Conservation (phyloP, 2,888 invertebrate species). For the Desoria tigrina region DNA sequence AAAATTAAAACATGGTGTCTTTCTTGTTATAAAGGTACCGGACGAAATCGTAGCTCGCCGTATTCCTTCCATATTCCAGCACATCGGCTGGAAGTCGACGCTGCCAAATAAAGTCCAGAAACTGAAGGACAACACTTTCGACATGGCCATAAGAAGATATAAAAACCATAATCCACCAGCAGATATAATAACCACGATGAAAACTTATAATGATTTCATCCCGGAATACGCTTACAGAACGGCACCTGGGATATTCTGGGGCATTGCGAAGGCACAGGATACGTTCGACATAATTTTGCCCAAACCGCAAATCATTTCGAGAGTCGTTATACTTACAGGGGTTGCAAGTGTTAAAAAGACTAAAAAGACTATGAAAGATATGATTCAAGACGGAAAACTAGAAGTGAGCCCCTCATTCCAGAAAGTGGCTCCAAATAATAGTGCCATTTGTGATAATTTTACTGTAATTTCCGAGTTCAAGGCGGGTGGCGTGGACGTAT, state of each 20-base stretch:
- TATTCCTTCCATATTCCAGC: slow-evolving; percentile 55
- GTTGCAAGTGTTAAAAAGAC: slow-evolving; percentile 43
- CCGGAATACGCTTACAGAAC: slow-evolving; percentile 56
- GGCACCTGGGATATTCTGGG: slow-evolving; percentile 57
- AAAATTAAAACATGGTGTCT: no score
- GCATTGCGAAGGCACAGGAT: slow-evolving; percentile 55
- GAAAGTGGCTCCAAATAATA: slow-evolving; percentile 34
- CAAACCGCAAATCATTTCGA: slow-evolving; percentile 53
- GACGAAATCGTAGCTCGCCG: slow-evolving; percentile 50
- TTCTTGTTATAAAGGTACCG: slow-evolving; percentile 48
- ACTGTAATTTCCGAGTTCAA: slow-evolving; percentile 52
- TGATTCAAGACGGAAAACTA: slow-evolving; percentile 30
- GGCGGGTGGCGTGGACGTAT: slow-evolving; percentile 55
- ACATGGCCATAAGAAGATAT: slow-evolving; percentile 45
- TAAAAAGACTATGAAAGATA: slow-evolving; percentile 54
- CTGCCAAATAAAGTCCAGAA: slow-evolving; percentile 56
- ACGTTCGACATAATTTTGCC: slow-evolving; percentile 55
- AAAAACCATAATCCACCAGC: slow-evolving; percentile 56
- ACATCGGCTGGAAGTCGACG: slow-evolving; percentile 56
- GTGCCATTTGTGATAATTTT: slow-evolving; percentile 54
- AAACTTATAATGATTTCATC: slow-evolving; percentile 54
- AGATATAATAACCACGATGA: slow-evolving; percentile 55
- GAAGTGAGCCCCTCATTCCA: slow-evolving; percentile 33
- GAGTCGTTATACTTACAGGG: slow-evolving; percentile 55
- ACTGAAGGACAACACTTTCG: slow-evolving; percentile 55